Conservation (phyloP, 1,140 invertebrate species). For the Ylistrum balloti region DNA sequence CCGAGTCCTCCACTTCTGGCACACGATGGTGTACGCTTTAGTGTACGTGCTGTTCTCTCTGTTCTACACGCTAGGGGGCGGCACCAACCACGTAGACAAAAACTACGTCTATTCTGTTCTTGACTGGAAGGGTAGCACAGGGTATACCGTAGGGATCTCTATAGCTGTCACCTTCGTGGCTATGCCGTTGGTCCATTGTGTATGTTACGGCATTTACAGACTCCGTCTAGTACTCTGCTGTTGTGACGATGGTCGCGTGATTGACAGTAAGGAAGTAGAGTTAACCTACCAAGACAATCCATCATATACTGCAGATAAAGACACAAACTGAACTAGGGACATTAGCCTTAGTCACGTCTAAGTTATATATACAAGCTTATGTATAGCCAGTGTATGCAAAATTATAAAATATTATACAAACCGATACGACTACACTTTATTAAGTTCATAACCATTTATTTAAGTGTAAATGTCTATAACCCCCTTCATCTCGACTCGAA, state of each 20-base stretch:
- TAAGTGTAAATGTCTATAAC: too few species aligned
- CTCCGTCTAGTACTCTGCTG: slow-evolving; percentile 36
- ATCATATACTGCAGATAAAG: not conserved
- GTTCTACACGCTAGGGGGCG: slow-evolving; percentile 89
- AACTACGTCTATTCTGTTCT: slow-evolving; percentile 78
- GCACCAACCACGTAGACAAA: slow-evolving; percentile 83
- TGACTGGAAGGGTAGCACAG: slow-evolving; percentile 72
- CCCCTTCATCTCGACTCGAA: not conserved
- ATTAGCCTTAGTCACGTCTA: too few species aligned
- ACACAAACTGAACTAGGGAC: too few species aligned
- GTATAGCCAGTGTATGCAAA: too few species aligned
- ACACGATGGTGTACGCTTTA: slow-evolving; percentile 86
- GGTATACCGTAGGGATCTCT: slow-evolving; percentile 60
- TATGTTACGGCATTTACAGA: slow-evolving; percentile 63
- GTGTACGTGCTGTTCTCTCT: slow-evolving; percentile 88
- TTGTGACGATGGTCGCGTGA: not conserved
- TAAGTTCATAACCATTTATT: too few species aligned
- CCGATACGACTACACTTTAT: too few species aligned
- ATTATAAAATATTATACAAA: too few species aligned
- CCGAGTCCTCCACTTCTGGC: slow-evolving; percentile 88
- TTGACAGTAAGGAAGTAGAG: not conserved
- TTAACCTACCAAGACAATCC: not conserved
- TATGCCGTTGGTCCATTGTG: slow-evolving; percentile 65
- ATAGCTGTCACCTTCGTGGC: slow-evolving; percentile 62
- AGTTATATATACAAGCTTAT: too few species aligned